Evolutionary conservation across 2,888 invertebrate species (phyloP).

Genomic region (Lapara coniferarum): DNA sequence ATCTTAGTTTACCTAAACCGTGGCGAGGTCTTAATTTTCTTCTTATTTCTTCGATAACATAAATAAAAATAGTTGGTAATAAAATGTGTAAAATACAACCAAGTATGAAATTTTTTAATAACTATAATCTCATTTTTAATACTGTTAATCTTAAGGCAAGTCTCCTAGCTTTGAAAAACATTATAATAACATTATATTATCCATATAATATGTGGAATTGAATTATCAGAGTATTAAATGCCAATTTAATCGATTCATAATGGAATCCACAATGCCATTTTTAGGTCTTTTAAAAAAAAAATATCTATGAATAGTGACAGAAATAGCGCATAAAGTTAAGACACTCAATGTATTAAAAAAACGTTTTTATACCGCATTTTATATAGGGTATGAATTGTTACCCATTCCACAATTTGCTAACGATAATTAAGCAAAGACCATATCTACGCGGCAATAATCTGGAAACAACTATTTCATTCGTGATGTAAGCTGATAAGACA

Average conservation of each 20-base stretch:
- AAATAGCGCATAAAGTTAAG: too few species aligned
- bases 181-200: neutral
- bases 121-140: conserved; percentile 13
- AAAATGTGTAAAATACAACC: neutral
- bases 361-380: too few species aligned
- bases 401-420: conserved; percentile 6
- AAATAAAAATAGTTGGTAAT: neutral
- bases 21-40: neutral
- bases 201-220: neutral
- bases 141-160: neutral
- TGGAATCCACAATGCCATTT: too few species aligned
- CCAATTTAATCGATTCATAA: too few species aligned
- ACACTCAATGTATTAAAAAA: too few species aligned
- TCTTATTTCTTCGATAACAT: neutral
- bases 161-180: neutral
- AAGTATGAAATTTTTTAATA: neutral
- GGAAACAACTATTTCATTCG: neutral
- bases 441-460: neutral
- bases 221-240: too few species aligned
- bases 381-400: neutral
- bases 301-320: too few species aligned
- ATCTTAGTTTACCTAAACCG: neutral
- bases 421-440: neutral
- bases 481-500: too few species aligned
- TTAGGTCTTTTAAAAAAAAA: too few species aligned